Percentiles rank a stretch among this genome's conserved stretches.
These are phyloP conservation scores for Orthonevra nobilis DNA, from an alignment of 2,888 invertebrate genomes.

Conservation along the genomic window DNA sequence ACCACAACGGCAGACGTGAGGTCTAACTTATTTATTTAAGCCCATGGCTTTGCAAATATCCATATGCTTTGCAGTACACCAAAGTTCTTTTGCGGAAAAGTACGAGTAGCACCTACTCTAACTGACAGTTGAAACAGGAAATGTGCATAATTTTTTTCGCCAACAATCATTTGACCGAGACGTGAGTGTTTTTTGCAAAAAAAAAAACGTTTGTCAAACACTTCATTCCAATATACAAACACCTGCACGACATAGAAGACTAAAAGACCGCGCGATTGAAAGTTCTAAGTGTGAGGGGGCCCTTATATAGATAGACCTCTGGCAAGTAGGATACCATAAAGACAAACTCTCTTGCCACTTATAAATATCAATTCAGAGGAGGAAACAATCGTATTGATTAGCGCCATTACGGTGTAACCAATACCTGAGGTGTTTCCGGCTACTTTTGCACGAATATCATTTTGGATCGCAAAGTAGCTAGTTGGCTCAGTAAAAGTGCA, in stretches of 20 bases:
- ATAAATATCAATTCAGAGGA: no score
- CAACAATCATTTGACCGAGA: constrained; percentile 42
- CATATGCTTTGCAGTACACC: constrained; percentile 33
- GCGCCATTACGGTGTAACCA: constrained; percentile 9
- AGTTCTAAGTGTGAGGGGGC: constrained; percentile 4
- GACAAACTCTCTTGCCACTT: no score
- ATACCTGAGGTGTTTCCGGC: constrained; percentile 35
- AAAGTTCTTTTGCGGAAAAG: constrained; percentile 32
- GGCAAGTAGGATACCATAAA: background rate
- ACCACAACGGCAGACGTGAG: constrained; percentile 21
- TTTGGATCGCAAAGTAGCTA: background rate
- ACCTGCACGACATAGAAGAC: constrained; percentile 12
- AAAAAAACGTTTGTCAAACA: constrained; percentile 28
- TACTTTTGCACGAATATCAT: constrained; percentile 17
- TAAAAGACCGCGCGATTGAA: constrained; percentile 7
- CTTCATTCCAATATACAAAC: no score
- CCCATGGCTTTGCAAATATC: constrained; percentile 30
- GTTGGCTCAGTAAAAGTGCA: no score
- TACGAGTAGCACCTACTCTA: no score
- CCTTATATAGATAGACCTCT: background rate
- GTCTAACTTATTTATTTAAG: constrained; percentile 42
- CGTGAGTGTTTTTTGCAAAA: constrained; percentile 25
- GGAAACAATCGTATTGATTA: constrained; percentile 4
- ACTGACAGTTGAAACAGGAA: constrained; percentile 24
- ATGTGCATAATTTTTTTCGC: constrained; percentile 52